phyloP scores from a whole-genome alignment of 2,113 vertebrate species.

The Ascaphus truei region DNA sequence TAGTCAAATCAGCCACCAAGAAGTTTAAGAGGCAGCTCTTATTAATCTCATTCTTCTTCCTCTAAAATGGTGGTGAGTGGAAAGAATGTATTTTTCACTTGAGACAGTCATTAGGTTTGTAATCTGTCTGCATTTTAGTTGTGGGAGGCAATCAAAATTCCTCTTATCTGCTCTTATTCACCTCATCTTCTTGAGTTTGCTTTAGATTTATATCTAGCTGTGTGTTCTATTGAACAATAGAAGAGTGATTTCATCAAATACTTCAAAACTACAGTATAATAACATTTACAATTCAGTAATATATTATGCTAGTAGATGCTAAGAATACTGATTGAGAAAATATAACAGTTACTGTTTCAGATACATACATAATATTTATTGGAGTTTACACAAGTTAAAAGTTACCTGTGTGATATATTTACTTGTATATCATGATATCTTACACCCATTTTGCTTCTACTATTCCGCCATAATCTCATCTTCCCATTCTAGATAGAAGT shows the following conservation, averaged over 20 bases:
- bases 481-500: too few relatives aligned
- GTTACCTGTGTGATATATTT: too few relatives aligned
- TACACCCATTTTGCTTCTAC: too few relatives aligned
- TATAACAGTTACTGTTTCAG: too few relatives aligned
- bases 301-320: too few relatives aligned
- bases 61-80: not conserved
- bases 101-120: not conserved
- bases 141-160: not conserved
- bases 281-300: not conserved
- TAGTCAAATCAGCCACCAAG: not conserved
- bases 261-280: too few relatives aligned
- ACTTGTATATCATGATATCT: too few relatives aligned
- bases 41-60: not conserved
- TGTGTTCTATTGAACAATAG: not conserved
- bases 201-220: not conserved
- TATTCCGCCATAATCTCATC: too few relatives aligned
- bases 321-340: too few relatives aligned
- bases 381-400: too few relatives aligned
- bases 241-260: not conserved
- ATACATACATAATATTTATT: too few relatives aligned
- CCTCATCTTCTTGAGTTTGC: not conserved
- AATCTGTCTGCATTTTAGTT: conserved; percentile 3
- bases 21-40: not conserved
- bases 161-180: not conserved
- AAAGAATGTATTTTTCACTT: not conserved